A percentile compares a stretch with the other conserved stretches of the same genome.
Conservation (phyloP, 1,140 invertebrate species). For the Tetramorium alpestre region DNA sequence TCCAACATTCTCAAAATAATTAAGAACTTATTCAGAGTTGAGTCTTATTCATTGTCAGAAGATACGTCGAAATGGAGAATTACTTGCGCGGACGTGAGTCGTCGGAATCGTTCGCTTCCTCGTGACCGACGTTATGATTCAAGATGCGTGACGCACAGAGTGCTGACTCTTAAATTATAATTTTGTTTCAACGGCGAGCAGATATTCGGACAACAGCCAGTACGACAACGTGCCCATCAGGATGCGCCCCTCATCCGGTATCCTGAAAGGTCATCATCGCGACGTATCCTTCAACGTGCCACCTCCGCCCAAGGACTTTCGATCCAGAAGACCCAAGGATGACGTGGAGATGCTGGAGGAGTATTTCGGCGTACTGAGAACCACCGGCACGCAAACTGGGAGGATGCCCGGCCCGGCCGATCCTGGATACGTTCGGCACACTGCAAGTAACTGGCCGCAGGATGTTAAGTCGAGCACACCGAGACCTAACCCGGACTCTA, state of each 20-base stretch:
- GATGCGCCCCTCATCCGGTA: slow-evolving; percentile 80
- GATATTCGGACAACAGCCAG: slow-evolving; percentile 84
- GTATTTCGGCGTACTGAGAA: slow-evolving; percentile 84
- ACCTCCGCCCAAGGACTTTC: slow-evolving; percentile 76
- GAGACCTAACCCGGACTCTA: slow-evolving; percentile 86
- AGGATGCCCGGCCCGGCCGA: slow-evolving; percentile 86
- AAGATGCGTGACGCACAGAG: neutral
- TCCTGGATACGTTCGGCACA: slow-evolving; percentile 90
- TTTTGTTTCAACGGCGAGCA: slow-evolving; percentile 53
- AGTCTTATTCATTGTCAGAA: neutral
- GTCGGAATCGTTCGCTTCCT: slow-evolving; percentile 16
- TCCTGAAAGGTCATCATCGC: slow-evolving; percentile 77
- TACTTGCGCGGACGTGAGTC: neutral
- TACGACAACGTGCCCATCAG: slow-evolving; percentile 84
- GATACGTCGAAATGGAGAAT: slow-evolving; percentile 17
- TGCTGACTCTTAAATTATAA: slow-evolving; percentile 12
- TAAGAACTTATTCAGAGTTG: neutral
- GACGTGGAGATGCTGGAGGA: slow-evolving; percentile 84
- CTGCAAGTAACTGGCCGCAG: slow-evolving; percentile 89
- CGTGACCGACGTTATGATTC: slow-evolving; percentile 4
- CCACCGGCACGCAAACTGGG: slow-evolving; percentile 83
- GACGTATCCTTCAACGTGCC: slow-evolving; percentile 81
- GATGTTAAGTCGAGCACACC: slow-evolving; percentile 86
- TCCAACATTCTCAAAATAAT: neutral
- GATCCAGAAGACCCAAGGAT: slow-evolving; percentile 71